Conservation (phyloP, 2,113 vertebrate genomes). For the Saimiri boliviensis region DNA sequence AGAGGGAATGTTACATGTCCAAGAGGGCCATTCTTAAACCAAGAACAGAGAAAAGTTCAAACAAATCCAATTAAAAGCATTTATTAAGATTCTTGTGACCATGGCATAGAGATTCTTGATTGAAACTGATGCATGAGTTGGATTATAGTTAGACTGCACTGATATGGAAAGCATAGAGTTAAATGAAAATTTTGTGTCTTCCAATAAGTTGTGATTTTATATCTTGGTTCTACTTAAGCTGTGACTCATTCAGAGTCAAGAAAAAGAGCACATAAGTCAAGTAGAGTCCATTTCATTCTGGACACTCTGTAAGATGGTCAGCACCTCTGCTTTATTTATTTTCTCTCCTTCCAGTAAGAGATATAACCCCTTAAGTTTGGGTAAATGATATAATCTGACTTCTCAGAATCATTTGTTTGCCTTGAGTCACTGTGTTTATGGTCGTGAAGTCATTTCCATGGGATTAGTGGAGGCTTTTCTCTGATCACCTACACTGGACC, state of each 20-base stretch:
- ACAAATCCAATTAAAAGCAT: background rate
- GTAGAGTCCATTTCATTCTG: background rate
- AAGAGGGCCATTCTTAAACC: background rate
- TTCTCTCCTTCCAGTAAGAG: slow-evolving; percentile 58
- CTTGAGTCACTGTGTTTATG: slow-evolving; percentile 20
- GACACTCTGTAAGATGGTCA: slow-evolving; percentile 46
- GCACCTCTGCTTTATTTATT: slow-evolving; percentile 57
- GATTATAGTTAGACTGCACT: background rate
- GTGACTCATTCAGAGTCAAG: slow-evolving; percentile 53
- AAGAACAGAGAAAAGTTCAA: background rate
- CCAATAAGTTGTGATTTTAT: background rate
- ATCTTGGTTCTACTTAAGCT: background rate
- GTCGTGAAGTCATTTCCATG: background rate
- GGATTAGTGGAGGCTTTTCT: background rate
- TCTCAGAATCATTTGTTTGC: slow-evolving; percentile 15
- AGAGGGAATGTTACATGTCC: background rate
- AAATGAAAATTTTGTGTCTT: background rate
- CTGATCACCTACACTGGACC: background rate
- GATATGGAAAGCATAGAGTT: background rate
- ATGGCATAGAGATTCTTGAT: background rate
- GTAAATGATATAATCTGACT: slow-evolving; percentile 65
- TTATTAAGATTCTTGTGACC: background rate
- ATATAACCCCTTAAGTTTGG: slow-evolving; percentile 8
- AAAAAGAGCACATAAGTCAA: slow-evolving; percentile 41
- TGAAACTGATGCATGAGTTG: background rate